Percentiles rank a stretch among this genome's conserved stretches.
phyloP scores from a whole-genome alignment of 2,113 vertebrate species.

The Neoarius graeffei region DNA sequence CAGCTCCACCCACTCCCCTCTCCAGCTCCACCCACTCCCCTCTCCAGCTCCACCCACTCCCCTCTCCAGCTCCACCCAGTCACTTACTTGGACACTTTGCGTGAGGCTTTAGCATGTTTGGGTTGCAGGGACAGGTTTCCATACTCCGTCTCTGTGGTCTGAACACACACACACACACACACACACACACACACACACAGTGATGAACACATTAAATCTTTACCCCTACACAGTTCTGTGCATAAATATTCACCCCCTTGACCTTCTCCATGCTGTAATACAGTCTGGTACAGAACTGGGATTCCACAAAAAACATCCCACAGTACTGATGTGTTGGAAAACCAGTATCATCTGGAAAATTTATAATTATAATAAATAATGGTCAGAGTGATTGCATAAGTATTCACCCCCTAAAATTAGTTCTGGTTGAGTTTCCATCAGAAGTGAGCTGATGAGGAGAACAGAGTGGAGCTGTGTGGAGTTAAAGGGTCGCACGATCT shows the following conservation, averaged over 20 bases:
- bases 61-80: background rate
- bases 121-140: conserved; percentile 84
- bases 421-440: no score
- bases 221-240: background rate
- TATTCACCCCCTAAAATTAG: background rate
- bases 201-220: background rate
- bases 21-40: background rate
- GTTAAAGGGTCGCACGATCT: no score
- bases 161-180: conserved; percentile 35
- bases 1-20: background rate
- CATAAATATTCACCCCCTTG: background rate
- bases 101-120: conserved; percentile 72
- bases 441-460: no score
- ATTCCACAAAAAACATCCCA: background rate
- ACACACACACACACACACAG: background rate
- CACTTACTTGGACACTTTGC: conserved; percentile 87
- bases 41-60: background rate
- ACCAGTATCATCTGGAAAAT: background rate
- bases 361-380: background rate
- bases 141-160: conserved; percentile 82
- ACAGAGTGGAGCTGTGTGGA: no score
- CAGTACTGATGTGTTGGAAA: background rate
- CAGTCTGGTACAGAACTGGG: background rate
- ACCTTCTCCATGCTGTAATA: background rate
- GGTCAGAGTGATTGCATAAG: background rate